phyloP scores from a whole-genome alignment of 2,888 invertebrate genomes.

The Strigamia transsilvanica region DNA sequence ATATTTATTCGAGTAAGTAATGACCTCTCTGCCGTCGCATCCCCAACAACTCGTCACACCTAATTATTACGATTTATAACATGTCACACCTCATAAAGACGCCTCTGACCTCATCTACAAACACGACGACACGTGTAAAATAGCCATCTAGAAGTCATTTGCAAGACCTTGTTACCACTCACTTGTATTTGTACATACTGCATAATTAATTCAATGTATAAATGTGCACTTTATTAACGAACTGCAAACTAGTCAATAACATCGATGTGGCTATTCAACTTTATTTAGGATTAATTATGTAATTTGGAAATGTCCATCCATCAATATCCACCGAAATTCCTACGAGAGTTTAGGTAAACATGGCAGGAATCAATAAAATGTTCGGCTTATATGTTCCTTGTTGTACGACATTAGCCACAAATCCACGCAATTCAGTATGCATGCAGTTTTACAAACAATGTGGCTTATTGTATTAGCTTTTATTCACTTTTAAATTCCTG shows the following conservation, averaged over 20 bases:
- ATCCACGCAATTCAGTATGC: no score
- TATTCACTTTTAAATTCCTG: neutral
- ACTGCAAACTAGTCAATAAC: neutral
- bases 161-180: neutral
- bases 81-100: conserved; percentile 35
- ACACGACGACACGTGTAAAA: conserved; percentile 32
- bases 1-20: neutral
- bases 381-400: neutral
- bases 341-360: conserved; percentile 29
- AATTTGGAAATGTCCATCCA: neutral
- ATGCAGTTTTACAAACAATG: neutral
- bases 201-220: neutral
- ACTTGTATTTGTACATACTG: neutral
- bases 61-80: conserved; percentile 43
- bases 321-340: neutral
- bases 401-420: neutral
- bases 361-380: conserved; percentile 3
- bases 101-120: conserved; percentile 36
- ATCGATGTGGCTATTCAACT: neutral
- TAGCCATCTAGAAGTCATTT: conserved; percentile 23
- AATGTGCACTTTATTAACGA: neutral
- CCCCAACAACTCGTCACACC: conserved; percentile 15
- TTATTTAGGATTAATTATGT: neutral
- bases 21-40: neutral
- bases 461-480: neutral